Evolutionary conservation across 2,797 vertebrate genomes (phyloP).

Genomic region (Eleutherodactylus coqui): DNA sequence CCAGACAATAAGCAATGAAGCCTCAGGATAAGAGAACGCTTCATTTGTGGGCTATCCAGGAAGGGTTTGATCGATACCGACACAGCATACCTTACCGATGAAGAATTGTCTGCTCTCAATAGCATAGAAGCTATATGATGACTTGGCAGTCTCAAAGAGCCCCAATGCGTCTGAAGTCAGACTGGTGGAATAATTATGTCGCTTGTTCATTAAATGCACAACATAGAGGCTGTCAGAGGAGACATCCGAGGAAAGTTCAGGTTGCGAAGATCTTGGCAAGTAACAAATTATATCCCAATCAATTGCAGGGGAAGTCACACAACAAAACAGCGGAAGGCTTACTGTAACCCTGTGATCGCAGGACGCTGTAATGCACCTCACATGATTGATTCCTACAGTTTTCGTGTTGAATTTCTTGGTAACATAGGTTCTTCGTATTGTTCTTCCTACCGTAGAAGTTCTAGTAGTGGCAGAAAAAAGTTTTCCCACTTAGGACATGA

Average conservation of each 20-base stretch:
- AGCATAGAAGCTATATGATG: background rate
- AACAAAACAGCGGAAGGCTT: background rate
- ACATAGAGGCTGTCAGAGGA: background rate
- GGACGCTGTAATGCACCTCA: too few species aligned
- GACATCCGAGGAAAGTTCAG: background rate
- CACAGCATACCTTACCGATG: conserved; percentile 24
- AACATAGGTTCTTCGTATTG: too few species aligned
- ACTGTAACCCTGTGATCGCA: too few species aligned
- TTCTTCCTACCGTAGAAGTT: background rate
- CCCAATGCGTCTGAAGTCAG: background rate
- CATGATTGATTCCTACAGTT: background rate
- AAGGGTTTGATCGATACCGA: conserved; percentile 49
- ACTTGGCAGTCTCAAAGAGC: background rate
- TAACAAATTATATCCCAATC: background rate
- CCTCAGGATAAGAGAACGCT: conserved; percentile 23
- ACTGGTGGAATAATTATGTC: background rate
- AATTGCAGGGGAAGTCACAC: background rate
- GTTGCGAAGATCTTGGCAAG: background rate
- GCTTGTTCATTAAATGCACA: background rate
- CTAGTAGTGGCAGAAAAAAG: too few species aligned
- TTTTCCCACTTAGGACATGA: too few species aligned
- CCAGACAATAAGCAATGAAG: conserved; percentile 59
- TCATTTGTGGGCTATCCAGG: conserved; percentile 35
- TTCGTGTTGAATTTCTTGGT: background rate
- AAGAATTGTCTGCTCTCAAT: conserved; percentile 17